These are phyloP conservation scores for Eleutherodactylus coqui DNA, from an alignment of 2,797 vertebrate species.

Conservation along the genomic window DNA sequence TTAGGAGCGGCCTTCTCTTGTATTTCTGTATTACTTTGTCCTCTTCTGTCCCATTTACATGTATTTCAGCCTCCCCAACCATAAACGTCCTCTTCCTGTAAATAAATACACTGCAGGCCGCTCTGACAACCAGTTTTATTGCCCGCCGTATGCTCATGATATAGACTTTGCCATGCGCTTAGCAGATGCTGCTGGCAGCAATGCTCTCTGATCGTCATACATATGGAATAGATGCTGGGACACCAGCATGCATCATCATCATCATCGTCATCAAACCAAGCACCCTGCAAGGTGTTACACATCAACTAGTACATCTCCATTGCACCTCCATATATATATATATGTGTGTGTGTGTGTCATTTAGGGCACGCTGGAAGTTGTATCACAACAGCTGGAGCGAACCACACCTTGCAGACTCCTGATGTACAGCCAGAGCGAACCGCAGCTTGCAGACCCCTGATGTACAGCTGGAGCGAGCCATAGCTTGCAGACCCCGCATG, in stretches of 20 bases:
- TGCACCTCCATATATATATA: not conserved
- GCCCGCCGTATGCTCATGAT: not conserved
- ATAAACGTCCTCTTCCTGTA: not conserved
- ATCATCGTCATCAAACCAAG: no score
- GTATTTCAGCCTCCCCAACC: not conserved
- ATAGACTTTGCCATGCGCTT: constrained; percentile 42
- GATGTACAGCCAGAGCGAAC: not conserved
- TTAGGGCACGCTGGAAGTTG: no score
- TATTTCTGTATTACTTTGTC: not conserved
- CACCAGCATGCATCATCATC: constrained; percentile 12
- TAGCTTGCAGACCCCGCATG: not conserved
- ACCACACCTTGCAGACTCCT: not conserved
- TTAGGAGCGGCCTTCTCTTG: no score
- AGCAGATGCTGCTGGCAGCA: not conserved
- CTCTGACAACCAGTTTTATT: constrained; percentile 47
- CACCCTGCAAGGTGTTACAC: not conserved
- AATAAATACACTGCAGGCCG: not conserved
- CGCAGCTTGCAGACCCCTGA: not conserved
- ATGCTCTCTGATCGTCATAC: constrained; percentile 22
- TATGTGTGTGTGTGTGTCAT: no score
- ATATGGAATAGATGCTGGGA: not conserved
- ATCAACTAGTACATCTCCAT: not conserved
- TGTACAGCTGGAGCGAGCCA: not conserved
- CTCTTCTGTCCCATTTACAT: not conserved
- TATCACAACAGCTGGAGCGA: not conserved